These are phyloP conservation scores for Acrocephalus arundinaceus DNA, from an alignment of 2,113 vertebrate genomes.

Conservation along the genomic window DNA sequence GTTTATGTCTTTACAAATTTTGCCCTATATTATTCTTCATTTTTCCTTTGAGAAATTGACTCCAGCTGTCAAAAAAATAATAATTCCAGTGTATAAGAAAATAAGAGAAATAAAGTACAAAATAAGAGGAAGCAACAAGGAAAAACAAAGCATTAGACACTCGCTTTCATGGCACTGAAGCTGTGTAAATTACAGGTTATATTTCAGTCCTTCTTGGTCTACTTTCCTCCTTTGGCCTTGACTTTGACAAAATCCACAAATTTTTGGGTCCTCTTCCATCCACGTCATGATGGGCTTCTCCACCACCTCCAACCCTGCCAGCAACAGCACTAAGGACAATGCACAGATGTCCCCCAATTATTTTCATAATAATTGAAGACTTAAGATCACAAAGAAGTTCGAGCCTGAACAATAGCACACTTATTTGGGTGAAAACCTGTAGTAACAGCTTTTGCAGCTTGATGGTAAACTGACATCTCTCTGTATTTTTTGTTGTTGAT, in stretches of 20 bases:
- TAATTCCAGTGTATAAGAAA: neutral
- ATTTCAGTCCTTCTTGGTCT: neutral
- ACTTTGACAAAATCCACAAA: neutral
- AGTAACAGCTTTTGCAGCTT: neutral
- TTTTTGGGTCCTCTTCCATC: neutral
- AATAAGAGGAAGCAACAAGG: neutral
- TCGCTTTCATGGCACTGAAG: neutral
- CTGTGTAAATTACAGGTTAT: neutral
- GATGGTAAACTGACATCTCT: neutral
- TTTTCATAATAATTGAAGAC: neutral
- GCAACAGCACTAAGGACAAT: neutral
- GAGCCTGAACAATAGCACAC: neutral
- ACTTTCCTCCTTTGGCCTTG: neutral
- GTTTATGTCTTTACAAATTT: neutral
- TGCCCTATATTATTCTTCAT: neutral
- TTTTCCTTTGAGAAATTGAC: neutral
- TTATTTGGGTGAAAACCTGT: neutral
- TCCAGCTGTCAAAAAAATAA: neutral
- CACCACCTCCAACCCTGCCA: fast-evolving
- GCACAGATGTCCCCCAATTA: neutral
- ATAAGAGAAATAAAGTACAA: neutral
- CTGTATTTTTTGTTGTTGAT: neutral
- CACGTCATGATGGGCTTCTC: fast-evolving
- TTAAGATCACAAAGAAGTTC: neutral
- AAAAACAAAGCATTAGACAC: neutral